Evolutionary conservation across 1,140 invertebrate genomes (phyloP).

Genomic region (Globodera ellingtonae): DNA sequence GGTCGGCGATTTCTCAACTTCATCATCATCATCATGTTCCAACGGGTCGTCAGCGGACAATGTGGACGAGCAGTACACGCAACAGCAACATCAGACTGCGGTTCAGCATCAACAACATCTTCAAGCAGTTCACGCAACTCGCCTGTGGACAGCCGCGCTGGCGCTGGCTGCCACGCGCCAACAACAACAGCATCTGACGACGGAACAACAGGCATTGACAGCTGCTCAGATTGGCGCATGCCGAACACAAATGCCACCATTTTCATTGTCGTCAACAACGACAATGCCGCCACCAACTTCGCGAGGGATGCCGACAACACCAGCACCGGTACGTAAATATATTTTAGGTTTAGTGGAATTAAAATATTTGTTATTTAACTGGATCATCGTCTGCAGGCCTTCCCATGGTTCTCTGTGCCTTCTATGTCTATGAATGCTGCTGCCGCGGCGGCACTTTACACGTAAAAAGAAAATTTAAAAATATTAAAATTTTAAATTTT

Average conservation of each 20-base stretch:
- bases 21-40: conserved; percentile 13
- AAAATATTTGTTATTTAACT: too few relatives aligned
- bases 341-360: too few relatives aligned
- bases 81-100: conserved; percentile 33
- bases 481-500: not conserved
- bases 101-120: conserved; percentile 11
- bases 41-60: conserved; percentile 22
- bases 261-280: conserved; percentile 1
- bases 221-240: conserved; percentile 13
- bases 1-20: conserved; percentile 23
- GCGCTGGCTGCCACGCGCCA: not conserved
- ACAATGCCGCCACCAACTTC: not conserved
- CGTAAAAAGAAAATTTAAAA: not conserved
- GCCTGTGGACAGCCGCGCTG: conserved; percentile 24
- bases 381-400: not conserved
- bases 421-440: conserved; percentile 24
- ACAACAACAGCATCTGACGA: not conserved
- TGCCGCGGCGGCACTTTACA: conserved; percentile 21
- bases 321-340: not conserved
- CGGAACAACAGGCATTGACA: not conserved
- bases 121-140: not conserved
- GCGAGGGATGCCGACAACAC: not conserved
- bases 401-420: not conserved
- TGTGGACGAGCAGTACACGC: not conserved
- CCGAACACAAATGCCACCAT: conserved; percentile 16